phyloP scores from a whole-genome alignment of 2,113 vertebrate genomes.

The Ictalurus punctatus region DNA sequence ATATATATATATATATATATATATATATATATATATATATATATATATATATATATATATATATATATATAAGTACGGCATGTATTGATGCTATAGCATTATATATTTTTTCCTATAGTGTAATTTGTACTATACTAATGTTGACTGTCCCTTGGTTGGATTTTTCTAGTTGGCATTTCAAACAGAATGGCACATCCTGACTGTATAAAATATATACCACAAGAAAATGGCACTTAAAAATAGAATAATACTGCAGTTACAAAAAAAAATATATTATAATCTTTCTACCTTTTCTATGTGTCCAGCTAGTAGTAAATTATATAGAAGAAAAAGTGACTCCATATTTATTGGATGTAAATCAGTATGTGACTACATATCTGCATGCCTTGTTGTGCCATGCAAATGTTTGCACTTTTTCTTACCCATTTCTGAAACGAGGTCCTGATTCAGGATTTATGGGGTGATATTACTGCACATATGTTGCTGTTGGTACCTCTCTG shows the following conservation, averaged over 20 bases:
- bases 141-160: neutral
- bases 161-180: neutral
- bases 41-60: too few relatives aligned
- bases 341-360: neutral
- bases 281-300: neutral
- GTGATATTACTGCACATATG: neutral
- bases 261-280: neutral
- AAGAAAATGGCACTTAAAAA: neutral
- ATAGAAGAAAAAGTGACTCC: neutral
- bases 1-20: too few relatives aligned
- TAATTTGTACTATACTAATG: neutral
- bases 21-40: too few relatives aligned
- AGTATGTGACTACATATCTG: neutral
- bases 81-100: neutral
- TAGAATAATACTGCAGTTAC: neutral
- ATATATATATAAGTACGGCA: neutral
- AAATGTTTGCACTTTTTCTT: neutral
- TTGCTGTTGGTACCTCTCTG: neutral
- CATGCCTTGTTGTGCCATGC: neutral
- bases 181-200: neutral
- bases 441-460: neutral
- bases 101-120: neutral
- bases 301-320: neutral
- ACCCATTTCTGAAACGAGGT: neutral
- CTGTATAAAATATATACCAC: neutral